Percentiles rank a stretch among this genome's conserved stretches.
Evolutionary conservation across 2,888 invertebrate species (phyloP).

Genomic region (Phoronis australis): DNA sequence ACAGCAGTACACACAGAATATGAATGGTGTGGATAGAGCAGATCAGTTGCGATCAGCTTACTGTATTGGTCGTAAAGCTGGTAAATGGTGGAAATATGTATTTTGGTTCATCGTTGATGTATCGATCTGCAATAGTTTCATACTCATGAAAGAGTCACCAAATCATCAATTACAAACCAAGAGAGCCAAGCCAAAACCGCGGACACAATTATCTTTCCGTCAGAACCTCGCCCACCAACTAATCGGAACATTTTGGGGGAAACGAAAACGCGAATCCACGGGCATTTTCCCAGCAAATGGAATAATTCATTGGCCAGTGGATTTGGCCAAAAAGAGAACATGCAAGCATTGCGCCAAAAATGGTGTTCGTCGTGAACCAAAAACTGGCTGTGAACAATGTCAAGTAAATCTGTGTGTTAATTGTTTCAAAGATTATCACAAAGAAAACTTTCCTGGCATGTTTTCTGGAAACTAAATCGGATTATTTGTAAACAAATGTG

Average conservation of each 20-base stretch:
- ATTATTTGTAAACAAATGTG: no score
- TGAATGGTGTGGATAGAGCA: constrained; percentile 4
- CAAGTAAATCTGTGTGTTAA: constrained; percentile 3
- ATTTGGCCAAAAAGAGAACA: neutral
- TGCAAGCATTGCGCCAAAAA: neutral
- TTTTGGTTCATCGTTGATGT: neutral
- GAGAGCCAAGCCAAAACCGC: neutral
- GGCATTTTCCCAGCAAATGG: neutral
- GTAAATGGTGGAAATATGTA: constrained; percentile 1
- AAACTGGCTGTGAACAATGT: constrained; percentile 6
- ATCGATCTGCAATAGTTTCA: neutral
- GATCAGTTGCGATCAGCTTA: neutral
- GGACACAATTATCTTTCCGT: neutral
- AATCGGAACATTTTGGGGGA: neutral
- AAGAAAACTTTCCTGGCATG: no score
- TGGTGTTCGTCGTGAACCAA: neutral
- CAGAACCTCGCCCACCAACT: neutral
- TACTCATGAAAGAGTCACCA: constrained; percentile 1
- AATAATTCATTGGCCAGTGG: neutral
- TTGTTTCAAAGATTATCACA: neutral
- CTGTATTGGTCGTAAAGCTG: neutral
- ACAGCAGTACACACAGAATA: neutral
- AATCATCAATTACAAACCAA: neutral
- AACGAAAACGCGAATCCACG: neutral
- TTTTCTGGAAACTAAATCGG: no score